Percentiles rank a stretch among this genome's conserved stretches.
These are phyloP conservation scores for Cheilosia grossa DNA, from an alignment of 2,888 invertebrate genomes.

Conservation along the genomic window DNA sequence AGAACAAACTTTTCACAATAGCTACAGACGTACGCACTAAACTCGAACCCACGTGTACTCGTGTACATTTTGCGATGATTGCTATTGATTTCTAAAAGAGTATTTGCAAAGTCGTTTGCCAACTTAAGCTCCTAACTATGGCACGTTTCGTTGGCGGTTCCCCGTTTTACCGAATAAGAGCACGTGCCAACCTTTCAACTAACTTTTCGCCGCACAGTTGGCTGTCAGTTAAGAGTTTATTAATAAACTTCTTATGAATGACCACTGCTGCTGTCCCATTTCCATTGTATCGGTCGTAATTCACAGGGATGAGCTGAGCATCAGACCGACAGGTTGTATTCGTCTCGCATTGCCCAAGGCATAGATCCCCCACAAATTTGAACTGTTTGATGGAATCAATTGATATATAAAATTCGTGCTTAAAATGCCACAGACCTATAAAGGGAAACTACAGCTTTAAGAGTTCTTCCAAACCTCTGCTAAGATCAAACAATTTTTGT, in stretches of 20 bases:
- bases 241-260: slow-evolving; percentile 20
- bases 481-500: not conserved
- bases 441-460: not conserved
- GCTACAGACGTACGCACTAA: not conserved
- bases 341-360: too few relatives aligned
- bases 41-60: not conserved
- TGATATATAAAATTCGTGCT: too few relatives aligned
- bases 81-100: not conserved
- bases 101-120: not conserved
- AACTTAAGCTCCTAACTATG: not conserved
- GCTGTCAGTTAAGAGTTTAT: slow-evolving; percentile 5
- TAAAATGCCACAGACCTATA: too few relatives aligned
- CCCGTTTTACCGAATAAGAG: not conserved
- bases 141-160: slow-evolving; percentile 4
- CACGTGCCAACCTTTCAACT: slow-evolving; percentile 5
- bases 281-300: too few relatives aligned
- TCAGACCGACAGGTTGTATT: too few relatives aligned
- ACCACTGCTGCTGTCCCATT: not conserved
- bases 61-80: not conserved
- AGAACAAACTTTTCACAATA: not conserved
- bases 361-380: too few relatives aligned
- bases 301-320: too few relatives aligned
- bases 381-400: too few relatives aligned
- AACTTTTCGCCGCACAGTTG: not conserved
- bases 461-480: not conserved